phyloP scores from a whole-genome alignment of 2,113 vertebrate species.

The Chaenogobius annularis region DNA sequence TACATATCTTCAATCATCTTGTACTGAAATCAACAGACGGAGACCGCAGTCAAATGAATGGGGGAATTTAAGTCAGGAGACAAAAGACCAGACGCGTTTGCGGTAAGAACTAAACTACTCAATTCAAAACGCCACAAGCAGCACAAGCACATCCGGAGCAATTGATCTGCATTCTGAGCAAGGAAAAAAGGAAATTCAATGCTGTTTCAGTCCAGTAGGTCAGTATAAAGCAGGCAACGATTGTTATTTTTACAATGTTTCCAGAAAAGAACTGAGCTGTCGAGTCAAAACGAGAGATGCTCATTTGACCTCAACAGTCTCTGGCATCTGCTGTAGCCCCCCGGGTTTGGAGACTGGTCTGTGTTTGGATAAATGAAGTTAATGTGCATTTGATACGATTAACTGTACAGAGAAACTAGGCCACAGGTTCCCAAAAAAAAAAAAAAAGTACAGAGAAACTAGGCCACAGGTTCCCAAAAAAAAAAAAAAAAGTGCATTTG shows the following conservation, averaged over 20 bases:
- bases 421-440: background rate
- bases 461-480: background rate
- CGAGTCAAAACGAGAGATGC: slow-evolving; percentile 17
- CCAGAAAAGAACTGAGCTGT: slow-evolving; percentile 25
- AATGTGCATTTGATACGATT: slow-evolving; percentile 20
- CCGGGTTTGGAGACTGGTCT: slow-evolving; percentile 23
- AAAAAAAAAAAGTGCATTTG: slow-evolving; percentile 7
- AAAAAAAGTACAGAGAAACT: slow-evolving; percentile 17
- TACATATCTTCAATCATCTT: slow-evolving; percentile 19
- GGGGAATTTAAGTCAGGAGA: slow-evolving; percentile 57
- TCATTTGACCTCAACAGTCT: slow-evolving; percentile 37
- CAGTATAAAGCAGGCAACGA: slow-evolving; percentile 15
- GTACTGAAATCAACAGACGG: slow-evolving; percentile 24
- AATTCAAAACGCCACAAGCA: slow-evolving; percentile 44
- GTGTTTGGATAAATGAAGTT: background rate
- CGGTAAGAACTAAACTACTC: slow-evolving; percentile 25
- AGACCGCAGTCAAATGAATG: slow-evolving; percentile 55
- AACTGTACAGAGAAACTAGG: slow-evolving; percentile 9
- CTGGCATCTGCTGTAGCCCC: slow-evolving; percentile 31
- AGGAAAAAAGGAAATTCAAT: slow-evolving; percentile 24
- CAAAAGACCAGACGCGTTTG: slow-evolving; percentile 48
- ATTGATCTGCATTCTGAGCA: slow-evolving; percentile 22
- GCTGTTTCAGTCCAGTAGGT: slow-evolving; percentile 26
- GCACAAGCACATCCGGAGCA: slow-evolving; percentile 46
- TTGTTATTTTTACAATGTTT: slow-evolving; percentile 29